These are phyloP conservation scores for Diachasmimorpha longicaudata DNA, from an alignment of 1,140 invertebrate genomes.

Conservation along the genomic window DNA sequence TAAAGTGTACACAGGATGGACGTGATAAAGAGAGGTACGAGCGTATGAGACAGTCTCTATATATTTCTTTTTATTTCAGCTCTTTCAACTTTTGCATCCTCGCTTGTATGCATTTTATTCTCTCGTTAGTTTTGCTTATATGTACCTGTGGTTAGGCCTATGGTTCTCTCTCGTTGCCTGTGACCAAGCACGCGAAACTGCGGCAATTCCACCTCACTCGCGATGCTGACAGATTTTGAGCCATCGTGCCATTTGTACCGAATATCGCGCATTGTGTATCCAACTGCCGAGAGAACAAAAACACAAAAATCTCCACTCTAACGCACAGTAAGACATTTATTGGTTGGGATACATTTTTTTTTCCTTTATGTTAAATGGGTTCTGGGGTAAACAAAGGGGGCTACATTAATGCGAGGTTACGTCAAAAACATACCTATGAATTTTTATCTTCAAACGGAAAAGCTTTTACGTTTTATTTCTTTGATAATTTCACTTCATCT, in stretches of 20 bases:
- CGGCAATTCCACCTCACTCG: slow-evolving; percentile 88
- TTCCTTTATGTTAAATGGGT: not conserved
- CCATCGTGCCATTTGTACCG: slow-evolving; percentile 94
- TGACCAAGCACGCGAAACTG: slow-evolving; percentile 95
- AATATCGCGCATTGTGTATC: slow-evolving; percentile 97
- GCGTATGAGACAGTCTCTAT: not conserved
- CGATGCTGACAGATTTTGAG: slow-evolving; percentile 87
- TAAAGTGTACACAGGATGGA: slow-evolving; percentile 4
- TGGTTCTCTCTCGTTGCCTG: slow-evolving; percentile 88
- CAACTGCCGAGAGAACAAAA: slow-evolving; percentile 78
- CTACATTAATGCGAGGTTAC: slow-evolving; percentile 23
- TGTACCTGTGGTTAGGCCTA: slow-evolving; percentile 94
- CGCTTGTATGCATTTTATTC: not conserved
- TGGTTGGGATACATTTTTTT: slow-evolving; percentile 14
- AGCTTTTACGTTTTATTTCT: no score
- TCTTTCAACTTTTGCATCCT: not conserved
- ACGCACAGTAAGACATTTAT: slow-evolving; percentile 53
- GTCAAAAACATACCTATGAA: not conserved
- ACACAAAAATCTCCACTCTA: slow-evolving; percentile 67
- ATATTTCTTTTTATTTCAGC: not conserved
- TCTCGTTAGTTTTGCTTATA: slow-evolving; percentile 46
- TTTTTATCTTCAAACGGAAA: not conserved
- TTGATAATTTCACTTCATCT: no score
- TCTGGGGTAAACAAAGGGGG: not conserved
- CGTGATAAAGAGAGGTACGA: slow-evolving; percentile 26